Evolutionary conservation across 2,113 vertebrate genomes (phyloP), one percentile per base, ranked within the genome.

Genomic region (Vicugna pacos): DNA sequence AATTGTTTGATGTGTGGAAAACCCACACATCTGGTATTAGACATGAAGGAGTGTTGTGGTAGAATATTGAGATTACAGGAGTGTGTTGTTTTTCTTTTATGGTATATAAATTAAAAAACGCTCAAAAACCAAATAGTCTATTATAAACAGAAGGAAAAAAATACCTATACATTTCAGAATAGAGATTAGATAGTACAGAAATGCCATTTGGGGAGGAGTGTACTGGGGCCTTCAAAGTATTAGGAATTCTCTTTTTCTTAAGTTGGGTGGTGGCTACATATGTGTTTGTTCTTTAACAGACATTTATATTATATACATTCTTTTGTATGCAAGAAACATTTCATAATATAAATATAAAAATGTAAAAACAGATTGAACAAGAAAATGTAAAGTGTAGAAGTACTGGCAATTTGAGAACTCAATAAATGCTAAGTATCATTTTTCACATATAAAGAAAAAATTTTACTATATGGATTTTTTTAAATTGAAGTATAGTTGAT

Each of bases 401-500:
- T 77, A 82, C 20, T 46, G 3, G 52, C 8, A 62, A 65, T n/a
- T 95, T 30, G 52, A 80, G 42, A 94, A 69, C 14, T 75, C 38
- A 76, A 30, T 75, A 81, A 62, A 42, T 28, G 48, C 19, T 65
- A 69, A 52, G 17, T 70, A 80, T 54, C 30, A 60, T 84, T 50
- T 90, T 50, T 58, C 30, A 35, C 50, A 72, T n/a, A 70, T 52
- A 60, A 67, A 76, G 38, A 77, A 79, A 84, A 77, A 56, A 56
- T 69, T 85, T 48, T 56, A 64, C 46, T 85, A 62, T n/a, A 35
- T n/a, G 46, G 46, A 86, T n/a, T 82, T 60, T 58, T 62, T 99
- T 42, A 42, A 42, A 42, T 42, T 42, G 38, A 42, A 42, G 38
- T 42, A 42, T 42, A 42, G 38, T 42, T 42, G 38, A 42, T 42